Conservation (phyloP, 2,888 invertebrate species). For the Exephanes ischioxanthus region DNA sequence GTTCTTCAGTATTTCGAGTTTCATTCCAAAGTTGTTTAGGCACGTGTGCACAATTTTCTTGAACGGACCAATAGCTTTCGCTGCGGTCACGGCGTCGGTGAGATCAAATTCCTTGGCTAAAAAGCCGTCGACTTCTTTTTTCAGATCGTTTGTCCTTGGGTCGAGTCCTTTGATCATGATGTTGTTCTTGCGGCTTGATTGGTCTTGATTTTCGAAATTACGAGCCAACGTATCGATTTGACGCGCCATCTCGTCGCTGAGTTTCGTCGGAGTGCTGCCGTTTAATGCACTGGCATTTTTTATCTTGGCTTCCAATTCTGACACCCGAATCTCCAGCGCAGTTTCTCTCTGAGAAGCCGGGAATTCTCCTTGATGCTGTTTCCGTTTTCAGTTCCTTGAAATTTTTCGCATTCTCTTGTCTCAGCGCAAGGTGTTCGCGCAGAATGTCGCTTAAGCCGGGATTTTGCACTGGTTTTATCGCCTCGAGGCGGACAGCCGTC, state of each 20-base stretch:
- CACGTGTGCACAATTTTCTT: not conserved
- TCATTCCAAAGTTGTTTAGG: not conserved
- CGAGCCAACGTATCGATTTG: not conserved
- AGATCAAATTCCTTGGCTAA: not conserved
- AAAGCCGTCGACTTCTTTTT: conserved; percentile 11
- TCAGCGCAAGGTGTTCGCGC: no score
- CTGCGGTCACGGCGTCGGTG: not conserved
- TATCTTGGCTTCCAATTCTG: not conserved
- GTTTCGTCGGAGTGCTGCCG: not conserved
- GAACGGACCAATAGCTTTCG: not conserved
- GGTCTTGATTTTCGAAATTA: conserved; percentile 12
- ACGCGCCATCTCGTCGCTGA: not conserved
- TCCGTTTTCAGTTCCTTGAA: no score
- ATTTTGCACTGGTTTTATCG: no score
- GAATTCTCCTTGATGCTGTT: no score
- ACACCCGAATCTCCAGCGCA: not conserved
- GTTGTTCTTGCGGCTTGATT: conserved; percentile 1
- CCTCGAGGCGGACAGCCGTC: no score
- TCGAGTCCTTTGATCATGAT: not conserved
- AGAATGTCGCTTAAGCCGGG: no score
- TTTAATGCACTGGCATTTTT: not conserved
- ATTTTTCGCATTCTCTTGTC: no score
- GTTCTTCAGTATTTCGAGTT: conserved; percentile 4
- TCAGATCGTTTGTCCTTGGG: not conserved
- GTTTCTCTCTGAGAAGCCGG: not conserved